phyloP scores from a whole-genome alignment of 2,888 invertebrate genomes.

The Eueremaeus valkanovi region DNA sequence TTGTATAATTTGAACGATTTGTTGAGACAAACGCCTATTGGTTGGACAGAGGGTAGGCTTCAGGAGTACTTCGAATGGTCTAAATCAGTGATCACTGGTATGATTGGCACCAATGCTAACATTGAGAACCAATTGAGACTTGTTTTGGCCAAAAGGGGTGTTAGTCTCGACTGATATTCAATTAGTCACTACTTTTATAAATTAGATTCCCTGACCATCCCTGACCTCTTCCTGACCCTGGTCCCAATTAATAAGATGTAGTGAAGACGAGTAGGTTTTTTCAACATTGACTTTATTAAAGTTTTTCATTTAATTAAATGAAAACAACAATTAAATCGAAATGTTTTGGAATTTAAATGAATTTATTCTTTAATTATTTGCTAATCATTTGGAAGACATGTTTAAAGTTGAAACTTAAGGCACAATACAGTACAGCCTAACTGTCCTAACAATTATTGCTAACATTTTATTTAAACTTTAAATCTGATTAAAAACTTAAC shows the following conservation, averaged over 20 bases:
- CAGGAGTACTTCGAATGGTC: conserved; percentile 67
- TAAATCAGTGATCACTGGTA: conserved; percentile 62
- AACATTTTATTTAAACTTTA: neutral
- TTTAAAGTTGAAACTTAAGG: no score
- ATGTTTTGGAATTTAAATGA: no score
- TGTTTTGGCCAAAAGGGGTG: conserved; percentile 53
- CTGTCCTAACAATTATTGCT: neutral
- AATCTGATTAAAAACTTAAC: neutral
- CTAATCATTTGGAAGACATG: neutral
- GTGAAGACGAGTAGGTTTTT: no score
- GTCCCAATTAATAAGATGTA: no score
- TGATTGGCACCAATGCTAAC: conserved; percentile 61
- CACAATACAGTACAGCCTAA: neutral
- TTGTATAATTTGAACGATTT: conserved; percentile 73
- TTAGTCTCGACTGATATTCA: neutral
- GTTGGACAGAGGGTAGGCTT: conserved; percentile 62
- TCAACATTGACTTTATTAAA: no score
- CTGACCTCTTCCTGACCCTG: no score
- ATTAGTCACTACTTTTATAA: no score
- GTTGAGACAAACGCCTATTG: conserved; percentile 55
- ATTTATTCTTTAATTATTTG: no score
- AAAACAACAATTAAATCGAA: no score
- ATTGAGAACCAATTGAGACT: conserved; percentile 61
- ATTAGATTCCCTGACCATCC: no score
- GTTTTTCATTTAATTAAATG: no score